Percentiles rank a stretch among this genome's conserved stretches.
These are phyloP conservation scores for Meteorus cinctellus DNA, from an alignment of 2,888 invertebrate genomes.

Conservation along the genomic window DNA sequence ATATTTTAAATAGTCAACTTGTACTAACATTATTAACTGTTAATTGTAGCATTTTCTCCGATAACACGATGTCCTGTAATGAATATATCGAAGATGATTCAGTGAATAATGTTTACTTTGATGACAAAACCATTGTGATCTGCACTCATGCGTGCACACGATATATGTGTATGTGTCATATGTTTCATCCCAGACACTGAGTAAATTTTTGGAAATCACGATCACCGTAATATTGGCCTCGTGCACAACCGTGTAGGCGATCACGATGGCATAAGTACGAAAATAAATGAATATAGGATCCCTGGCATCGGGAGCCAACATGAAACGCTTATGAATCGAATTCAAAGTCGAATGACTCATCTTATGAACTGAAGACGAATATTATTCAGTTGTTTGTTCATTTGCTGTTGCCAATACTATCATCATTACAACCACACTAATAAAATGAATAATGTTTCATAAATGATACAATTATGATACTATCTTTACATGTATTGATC, in stretches of 20 bases:
- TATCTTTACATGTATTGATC: background rate
- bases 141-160: too few relatives aligned
- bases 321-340: constrained; percentile 49
- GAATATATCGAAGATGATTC: too few relatives aligned
- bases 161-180: background rate
- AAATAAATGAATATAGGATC: constrained; percentile 57
- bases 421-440: background rate
- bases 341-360: constrained; percentile 56
- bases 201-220: constrained; percentile 19
- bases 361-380: constrained; percentile 48
- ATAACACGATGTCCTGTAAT: too few relatives aligned
- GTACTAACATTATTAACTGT: too few relatives aligned
- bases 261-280: constrained; percentile 55
- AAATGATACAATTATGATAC: background rate
- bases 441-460: background rate
- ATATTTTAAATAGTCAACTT: too few relatives aligned
- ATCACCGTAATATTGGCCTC: constrained; percentile 34
- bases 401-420: background rate
- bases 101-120: too few relatives aligned
- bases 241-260: constrained; percentile 49
- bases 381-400: background rate
- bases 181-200: constrained; percentile 18
- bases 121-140: too few relatives aligned
- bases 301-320: constrained; percentile 52
- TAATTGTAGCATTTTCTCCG: too few relatives aligned